Evolutionary conservation across 2,888 invertebrate species (phyloP), one percentile per base, ranked within the genome.

Genomic region (Lycia hirtaria): DNA sequence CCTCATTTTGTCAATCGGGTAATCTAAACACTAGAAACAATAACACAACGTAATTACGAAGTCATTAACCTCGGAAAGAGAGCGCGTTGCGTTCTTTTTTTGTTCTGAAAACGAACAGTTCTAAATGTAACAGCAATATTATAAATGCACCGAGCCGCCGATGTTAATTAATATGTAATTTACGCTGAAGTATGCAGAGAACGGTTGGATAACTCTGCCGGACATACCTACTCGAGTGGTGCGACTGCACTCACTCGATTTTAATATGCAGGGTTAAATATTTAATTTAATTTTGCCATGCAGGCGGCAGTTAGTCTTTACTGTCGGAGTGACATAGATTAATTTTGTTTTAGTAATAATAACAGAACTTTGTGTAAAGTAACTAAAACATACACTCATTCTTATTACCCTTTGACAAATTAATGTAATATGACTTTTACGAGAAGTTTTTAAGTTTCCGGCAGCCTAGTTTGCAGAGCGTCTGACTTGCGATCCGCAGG

Each of bases 1-100:
- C n/a, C n/a, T n/a, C n/a, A n/a, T n/a, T n/a, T n/a, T n/a, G n/a
- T n/a, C 10, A n/a, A n/a, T n/a, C 4, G 20, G 4, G 1, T 14
- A 24, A 22, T 37, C 12, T 5, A 15, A 15, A 15, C 1, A 4
- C 15, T 41, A 41, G 14, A 10, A 15, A 41, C 41, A 54, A 45
- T 51, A 58, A 58, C 56, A 47, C 51, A 49, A 51, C 51, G 24
- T 20, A 58, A 50, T 64, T 48, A 64, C 48, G 6, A 50, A 59
- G 52, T 28, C 48, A 50, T 63, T 61, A 60, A 63, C 63, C 61
- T 59, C 56, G 12, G 2, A 5, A 10, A 19, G 35, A 17, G n/a
- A n/a, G n/a, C n/a, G n/a, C n/a, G n/a, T 6, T 19, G 32, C 37
- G 19, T 50, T 45, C 38, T 44, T 12, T 26, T 44, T 51, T 49